phyloP scores from a whole-genome alignment of 1,140 invertebrate species.

The Ostrea denselamellosa region DNA sequence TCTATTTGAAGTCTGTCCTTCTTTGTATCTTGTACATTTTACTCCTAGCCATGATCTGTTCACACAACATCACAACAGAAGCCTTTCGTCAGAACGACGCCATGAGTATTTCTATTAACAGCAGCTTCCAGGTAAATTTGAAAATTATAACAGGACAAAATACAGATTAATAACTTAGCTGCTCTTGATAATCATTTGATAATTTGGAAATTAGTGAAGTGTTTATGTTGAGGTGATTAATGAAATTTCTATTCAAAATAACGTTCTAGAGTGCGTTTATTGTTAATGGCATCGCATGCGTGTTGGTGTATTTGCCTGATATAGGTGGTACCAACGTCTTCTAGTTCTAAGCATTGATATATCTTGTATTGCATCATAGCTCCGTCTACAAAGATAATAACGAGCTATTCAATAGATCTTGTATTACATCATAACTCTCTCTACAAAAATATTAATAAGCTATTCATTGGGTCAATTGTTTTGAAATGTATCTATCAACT shows the following conservation, averaged over 20 bases:
- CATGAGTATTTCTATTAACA: conserved; percentile 11
- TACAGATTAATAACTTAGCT: too few relatives aligned
- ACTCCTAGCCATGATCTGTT: conserved; percentile 34
- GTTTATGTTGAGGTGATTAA: too few relatives aligned
- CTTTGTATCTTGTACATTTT: not conserved
- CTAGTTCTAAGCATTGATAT: too few relatives aligned
- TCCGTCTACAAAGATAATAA: not conserved
- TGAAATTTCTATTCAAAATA: too few relatives aligned
- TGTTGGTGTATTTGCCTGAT: too few relatives aligned
- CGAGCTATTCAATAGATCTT: not conserved
- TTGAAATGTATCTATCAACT: not conserved
- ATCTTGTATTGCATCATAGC: not conserved
- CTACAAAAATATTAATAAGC: too few relatives aligned
- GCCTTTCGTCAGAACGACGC: not conserved
- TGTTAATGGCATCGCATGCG: too few relatives aligned
- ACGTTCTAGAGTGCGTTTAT: too few relatives aligned
- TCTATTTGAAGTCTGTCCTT: not conserved
- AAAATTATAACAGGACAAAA: too few relatives aligned
- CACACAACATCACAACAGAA: not conserved
- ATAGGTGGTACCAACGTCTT: too few relatives aligned
- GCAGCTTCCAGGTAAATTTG: conserved; percentile 10
- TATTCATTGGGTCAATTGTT: not conserved
- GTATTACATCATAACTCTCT: not conserved
- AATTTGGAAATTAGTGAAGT: too few relatives aligned
- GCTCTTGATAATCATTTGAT: too few relatives aligned